These are phyloP conservation scores for Phylloscopus whistleri DNA, from an alignment of 2,113 vertebrate species.

Conservation along the genomic window DNA sequence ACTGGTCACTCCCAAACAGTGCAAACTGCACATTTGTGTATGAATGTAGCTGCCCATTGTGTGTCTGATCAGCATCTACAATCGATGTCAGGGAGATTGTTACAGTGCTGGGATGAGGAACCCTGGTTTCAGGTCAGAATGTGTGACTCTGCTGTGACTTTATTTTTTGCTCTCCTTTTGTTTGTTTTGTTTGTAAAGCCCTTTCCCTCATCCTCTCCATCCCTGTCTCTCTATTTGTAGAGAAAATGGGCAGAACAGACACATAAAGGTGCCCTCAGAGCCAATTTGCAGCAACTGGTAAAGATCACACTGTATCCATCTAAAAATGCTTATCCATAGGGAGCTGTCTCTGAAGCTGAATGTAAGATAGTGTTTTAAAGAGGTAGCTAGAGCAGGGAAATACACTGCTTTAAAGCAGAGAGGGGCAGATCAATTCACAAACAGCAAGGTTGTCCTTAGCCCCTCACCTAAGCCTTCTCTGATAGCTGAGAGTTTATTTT, in stretches of 20 bases:
- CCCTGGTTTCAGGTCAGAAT: not conserved
- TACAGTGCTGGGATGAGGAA: not conserved
- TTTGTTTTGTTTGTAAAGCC: slow-evolving; percentile 46
- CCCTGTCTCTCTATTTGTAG: slow-evolving; percentile 1
- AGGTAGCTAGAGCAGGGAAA: not conserved
- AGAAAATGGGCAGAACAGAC: slow-evolving; percentile 55
- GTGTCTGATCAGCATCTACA: not conserved
- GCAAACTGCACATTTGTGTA: not conserved
- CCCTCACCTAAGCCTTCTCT: not conserved
- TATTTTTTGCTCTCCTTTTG: not conserved
- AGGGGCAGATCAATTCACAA: not conserved
- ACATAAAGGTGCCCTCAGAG: slow-evolving; percentile 58
- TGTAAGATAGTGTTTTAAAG: slow-evolving; percentile 9
- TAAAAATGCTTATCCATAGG: slow-evolving; percentile 32
- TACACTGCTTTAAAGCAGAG: not conserved
- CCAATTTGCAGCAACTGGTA: slow-evolving; percentile 58
- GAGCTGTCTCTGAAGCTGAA: slow-evolving; percentile 9
- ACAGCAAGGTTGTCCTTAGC: not conserved
- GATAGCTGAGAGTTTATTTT: not conserved
- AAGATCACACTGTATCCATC: slow-evolving; percentile 47
- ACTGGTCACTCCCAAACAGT: not conserved
- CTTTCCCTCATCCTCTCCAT: not conserved
- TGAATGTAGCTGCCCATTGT: not conserved
- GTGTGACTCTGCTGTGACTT: not conserved
- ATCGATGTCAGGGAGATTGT: slow-evolving; percentile 37